Percentiles rank a stretch among this genome's conserved stretches.
phyloP scores from a whole-genome alignment of 2,797 vertebrate genomes.

The Leptodactylus fallax region DNA sequence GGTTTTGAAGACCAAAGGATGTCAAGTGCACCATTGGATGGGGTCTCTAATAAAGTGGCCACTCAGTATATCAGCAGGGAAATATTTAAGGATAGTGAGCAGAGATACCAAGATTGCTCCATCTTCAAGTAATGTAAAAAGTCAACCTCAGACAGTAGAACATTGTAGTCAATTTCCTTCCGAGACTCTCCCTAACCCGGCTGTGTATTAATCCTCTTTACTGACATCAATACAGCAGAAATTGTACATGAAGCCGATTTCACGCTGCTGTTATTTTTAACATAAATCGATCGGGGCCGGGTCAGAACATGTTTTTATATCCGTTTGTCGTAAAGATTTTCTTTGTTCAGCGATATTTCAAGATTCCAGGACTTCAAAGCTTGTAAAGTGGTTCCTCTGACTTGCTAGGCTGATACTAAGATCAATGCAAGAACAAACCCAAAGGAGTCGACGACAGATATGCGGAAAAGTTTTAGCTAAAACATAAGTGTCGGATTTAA shows the following conservation, averaged over 20 bases:
- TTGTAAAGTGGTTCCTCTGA: not conserved
- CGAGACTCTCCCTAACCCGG: not conserved
- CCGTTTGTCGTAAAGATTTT: not conserved
- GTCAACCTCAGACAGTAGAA: too few species aligned
- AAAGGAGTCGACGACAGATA: not conserved
- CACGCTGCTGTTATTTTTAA: slow-evolving; percentile 22
- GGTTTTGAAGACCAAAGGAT: too few species aligned
- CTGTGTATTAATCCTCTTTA: not conserved
- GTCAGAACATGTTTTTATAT: not conserved
- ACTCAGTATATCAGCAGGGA: too few species aligned
- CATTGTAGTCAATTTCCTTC: too few species aligned
- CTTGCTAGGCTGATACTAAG: not conserved
- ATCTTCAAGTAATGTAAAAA: not conserved
- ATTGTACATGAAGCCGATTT: slow-evolving; percentile 12
- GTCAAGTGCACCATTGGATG: too few species aligned
- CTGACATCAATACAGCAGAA: not conserved
- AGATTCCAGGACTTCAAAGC: not conserved
- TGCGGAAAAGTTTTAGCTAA: not conserved
- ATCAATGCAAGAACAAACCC: not conserved
- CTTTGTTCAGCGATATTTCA: not conserved
- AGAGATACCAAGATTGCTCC: not conserved
- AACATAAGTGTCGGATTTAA: not conserved
- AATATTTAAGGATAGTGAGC: too few species aligned
- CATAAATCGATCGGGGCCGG: not conserved
- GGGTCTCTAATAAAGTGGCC: too few species aligned